Evolutionary conservation across 2,797 vertebrate species (phyloP), one percentile per base, ranked within the genome.

Genomic region (Sebastes diploproa): DNA sequence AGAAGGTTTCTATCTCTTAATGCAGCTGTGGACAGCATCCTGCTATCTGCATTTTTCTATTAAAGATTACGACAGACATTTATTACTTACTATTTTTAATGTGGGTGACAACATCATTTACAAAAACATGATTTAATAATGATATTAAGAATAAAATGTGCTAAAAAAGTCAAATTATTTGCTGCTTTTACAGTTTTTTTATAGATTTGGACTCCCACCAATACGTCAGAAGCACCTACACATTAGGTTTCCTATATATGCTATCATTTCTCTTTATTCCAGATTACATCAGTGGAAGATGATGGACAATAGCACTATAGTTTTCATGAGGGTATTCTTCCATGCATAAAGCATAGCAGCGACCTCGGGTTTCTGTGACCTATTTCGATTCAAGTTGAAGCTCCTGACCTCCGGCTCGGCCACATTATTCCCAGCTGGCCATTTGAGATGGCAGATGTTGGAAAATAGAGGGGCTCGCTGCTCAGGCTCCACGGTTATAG

Each of bases 361-460:
- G 81, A 87, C 83, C 80, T 71, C 22, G 3, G 74, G n/a, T 76
- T 75, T 81, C 59, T 80, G 81, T 68, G 84, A 84, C 74, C 72
- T 6, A 0, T 86, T 85, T 73, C 75, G 86, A 88, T 87, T 52
- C 70, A 87, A 66, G 86, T 20, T 50, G 76, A 63, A 58, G 83
- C 79, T 69, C 23, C 59, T 79, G 85, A 82, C 81, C 85, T 78
- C 61, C 75, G 29, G 75, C 84, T 82, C 83, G 69, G 72, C 38
- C 59, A 18, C 46, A 18, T 60, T 70, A 71, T 61, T 90, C 91
- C 90, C 91, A 63, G 30, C n/a, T 68, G 88, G 61, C 82, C 62
- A 55, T 74, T 89, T 70, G 13, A 89, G 72, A 80, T 5, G 3
- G 77, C 88, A 92, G 90, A 92, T 90, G 89, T 88, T 89, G 80